Evolutionary conservation across 2,888 invertebrate genomes (phyloP).

Genomic region (Drepana falcataria): DNA sequence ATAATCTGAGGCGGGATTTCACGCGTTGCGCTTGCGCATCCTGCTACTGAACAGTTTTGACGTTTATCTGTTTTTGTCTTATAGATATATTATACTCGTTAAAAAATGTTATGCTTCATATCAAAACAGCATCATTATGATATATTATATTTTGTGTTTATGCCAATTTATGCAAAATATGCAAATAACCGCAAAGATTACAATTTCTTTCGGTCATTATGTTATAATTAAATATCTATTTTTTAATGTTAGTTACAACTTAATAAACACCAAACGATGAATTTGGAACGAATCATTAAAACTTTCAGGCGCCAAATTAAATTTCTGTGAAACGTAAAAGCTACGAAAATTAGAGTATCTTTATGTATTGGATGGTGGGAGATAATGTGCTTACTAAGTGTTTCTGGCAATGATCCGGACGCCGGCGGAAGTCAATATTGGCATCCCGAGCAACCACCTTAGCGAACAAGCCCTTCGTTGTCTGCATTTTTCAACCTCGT

Average conservation of each 20-base stretch:
- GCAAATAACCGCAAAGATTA: background rate
- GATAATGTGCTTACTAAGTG: conserved; percentile 37
- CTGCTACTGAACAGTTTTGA: conserved; percentile 32
- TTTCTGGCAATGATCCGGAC: conserved; percentile 61
- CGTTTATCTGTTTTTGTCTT: conserved; percentile 13
- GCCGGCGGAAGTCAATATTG: conserved; percentile 69
- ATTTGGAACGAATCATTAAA: background rate
- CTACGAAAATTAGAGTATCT: conserved; percentile 3
- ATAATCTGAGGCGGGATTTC: conserved; percentile 41
- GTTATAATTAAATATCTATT: no score
- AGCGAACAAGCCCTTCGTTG: conserved; percentile 44
- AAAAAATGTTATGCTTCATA: background rate
- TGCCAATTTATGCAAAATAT: no score
- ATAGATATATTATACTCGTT: conserved; percentile 18
- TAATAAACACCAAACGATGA: conserved; percentile 7
- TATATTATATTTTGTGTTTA: conserved; percentile 1
- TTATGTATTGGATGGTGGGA: conserved; percentile 4
- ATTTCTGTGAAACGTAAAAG: background rate
- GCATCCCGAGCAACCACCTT: conserved; percentile 57
- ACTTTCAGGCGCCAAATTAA: background rate
- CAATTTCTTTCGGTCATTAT: no score
- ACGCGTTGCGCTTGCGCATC: conserved; percentile 32
- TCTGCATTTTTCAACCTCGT: conserved; percentile 23
- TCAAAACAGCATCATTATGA: conserved; percentile 1
- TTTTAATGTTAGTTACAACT: background rate